Percentiles rank a stretch among this genome's conserved stretches.
These are phyloP conservation scores for Saimiri boliviensis DNA, from an alignment of 2,113 vertebrate genomes.

Conservation along the genomic window DNA sequence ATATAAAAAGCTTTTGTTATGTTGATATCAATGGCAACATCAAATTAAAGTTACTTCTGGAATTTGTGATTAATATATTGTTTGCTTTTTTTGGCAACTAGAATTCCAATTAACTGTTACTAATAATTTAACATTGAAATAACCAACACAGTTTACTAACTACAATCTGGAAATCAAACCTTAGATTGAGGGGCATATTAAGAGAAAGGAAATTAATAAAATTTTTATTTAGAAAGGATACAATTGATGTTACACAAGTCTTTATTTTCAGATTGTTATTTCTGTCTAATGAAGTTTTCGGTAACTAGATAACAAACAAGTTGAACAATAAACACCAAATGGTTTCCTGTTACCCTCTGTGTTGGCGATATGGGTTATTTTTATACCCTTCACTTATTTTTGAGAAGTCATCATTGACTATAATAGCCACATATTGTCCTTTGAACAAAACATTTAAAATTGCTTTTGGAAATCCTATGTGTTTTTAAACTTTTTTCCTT, in stretches of 20 bases:
- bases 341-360: neutral
- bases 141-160: constrained; percentile 52
- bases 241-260: neutral
- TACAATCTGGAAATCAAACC: constrained; percentile 3
- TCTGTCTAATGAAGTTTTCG: neutral
- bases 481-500: neutral
- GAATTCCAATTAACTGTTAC: constrained; percentile 72
- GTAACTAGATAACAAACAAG: neutral
- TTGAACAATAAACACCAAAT: neutral
- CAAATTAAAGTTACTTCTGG: constrained; percentile 80
- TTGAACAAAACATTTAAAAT: neutral
- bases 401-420: neutral
- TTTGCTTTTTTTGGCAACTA: constrained; percentile 76
- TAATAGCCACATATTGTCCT: neutral
- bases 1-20: constrained; percentile 75
- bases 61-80: constrained; percentile 75
- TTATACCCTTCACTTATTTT: neutral
- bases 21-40: constrained; percentile 80
- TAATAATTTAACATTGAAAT: constrained; percentile 81
- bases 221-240: neutral
- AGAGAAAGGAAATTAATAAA: neutral
- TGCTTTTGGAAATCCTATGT: neutral
- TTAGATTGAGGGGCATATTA: neutral
- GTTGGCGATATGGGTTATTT: neutral
- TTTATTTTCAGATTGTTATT: neutral